phyloP scores from a whole-genome alignment of 2,888 invertebrate genomes.

The Troides oblongomaculatus region DNA sequence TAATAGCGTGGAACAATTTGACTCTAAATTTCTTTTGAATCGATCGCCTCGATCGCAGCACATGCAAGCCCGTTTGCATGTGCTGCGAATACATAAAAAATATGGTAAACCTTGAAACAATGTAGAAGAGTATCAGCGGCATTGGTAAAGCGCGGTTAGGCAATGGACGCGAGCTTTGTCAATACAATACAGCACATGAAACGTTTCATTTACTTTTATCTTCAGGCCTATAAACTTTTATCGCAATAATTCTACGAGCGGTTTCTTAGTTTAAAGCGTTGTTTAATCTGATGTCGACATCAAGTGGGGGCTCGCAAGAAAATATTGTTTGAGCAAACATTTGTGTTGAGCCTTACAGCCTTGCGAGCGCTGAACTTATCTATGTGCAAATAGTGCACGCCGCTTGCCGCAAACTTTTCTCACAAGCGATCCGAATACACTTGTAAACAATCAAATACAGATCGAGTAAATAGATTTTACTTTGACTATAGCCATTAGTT shows the following conservation, averaged over 20 bases:
- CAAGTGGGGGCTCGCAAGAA: constrained; percentile 62
- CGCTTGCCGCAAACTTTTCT: constrained; percentile 39
- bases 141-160: background rate
- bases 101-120: too few species aligned
- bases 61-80: too few species aligned
- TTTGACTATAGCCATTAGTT: too few species aligned
- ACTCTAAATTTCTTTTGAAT: too few species aligned
- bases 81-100: too few species aligned
- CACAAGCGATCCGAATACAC: background rate
- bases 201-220: constrained; percentile 43
- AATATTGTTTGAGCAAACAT: constrained; percentile 75
- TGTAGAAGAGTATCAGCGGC: background rate
- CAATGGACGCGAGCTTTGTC: constrained; percentile 3
- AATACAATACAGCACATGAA: constrained; percentile 30
- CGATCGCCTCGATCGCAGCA: too few species aligned
- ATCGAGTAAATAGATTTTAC: too few species aligned
- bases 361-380: constrained; percentile 58
- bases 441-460: too few species aligned
- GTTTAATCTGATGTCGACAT: constrained; percentile 76
- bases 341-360: constrained; percentile 59
- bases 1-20: too few species aligned
- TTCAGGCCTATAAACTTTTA: constrained; percentile 60
- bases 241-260: constrained; percentile 58
- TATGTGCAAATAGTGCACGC: constrained; percentile 52
- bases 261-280: constrained; percentile 57